phyloP scores from a whole-genome alignment of 2,113 vertebrate species.

The Puntigrus tetrazona region DNA sequence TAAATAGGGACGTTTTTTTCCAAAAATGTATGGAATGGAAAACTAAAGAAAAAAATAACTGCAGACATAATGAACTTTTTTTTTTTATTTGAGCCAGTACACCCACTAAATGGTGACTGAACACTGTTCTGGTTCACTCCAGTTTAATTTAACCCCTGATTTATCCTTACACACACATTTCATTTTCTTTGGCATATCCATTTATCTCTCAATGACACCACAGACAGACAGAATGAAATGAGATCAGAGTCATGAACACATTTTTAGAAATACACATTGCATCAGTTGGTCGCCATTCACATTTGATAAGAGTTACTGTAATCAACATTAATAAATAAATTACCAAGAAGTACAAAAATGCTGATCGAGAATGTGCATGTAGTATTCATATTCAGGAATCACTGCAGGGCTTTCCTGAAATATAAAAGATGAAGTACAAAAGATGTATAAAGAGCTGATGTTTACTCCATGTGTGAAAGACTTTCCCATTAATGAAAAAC shows the following conservation, averaged over 20 bases:
- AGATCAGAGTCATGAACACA: slow-evolving; percentile 18
- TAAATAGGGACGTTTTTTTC: background rate
- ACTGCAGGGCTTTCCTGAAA: slow-evolving; percentile 17
- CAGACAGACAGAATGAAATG: background rate
- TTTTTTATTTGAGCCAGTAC: background rate
- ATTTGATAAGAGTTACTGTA: slow-evolving; percentile 13
- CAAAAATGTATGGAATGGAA: background rate
- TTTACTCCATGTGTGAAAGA: slow-evolving; percentile 2
- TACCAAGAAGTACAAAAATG: slow-evolving; percentile 4
- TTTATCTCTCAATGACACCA: background rate
- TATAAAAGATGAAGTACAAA: slow-evolving; percentile 16
- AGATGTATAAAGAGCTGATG: slow-evolving; percentile 7
- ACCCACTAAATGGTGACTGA: background rate
- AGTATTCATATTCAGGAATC: slow-evolving; percentile 13
- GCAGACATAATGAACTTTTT: background rate
- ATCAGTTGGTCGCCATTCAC: background rate
- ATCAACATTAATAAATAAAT: background rate
- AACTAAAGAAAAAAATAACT: too few relatives aligned
- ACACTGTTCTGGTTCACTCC: background rate
- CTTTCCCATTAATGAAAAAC: slow-evolving; percentile 34
- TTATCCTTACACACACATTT: background rate
- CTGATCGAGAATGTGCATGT: slow-evolving; percentile 5
- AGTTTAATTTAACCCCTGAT: slow-evolving; percentile 4
- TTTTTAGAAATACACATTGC: slow-evolving; percentile 1
- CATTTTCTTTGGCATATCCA: background rate